A percentile compares a stretch with the other conserved stretches of the same genome.
Evolutionary conservation across 2,797 vertebrate species (phyloP).

Genomic region (Phylloscopus collybita): DNA sequence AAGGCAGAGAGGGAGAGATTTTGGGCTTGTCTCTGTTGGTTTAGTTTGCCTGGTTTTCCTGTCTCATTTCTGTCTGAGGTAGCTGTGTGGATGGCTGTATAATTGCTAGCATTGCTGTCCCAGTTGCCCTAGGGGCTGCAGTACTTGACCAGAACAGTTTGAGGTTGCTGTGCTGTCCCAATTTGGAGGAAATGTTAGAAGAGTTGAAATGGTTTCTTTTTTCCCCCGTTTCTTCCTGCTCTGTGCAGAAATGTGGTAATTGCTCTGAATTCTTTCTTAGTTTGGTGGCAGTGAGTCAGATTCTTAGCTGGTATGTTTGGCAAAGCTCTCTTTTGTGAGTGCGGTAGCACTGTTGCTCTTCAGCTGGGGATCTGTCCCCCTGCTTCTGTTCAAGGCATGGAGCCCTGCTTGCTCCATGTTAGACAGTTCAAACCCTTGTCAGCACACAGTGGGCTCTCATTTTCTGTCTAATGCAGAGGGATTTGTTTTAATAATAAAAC

Average conservation of each 20-base stretch:
- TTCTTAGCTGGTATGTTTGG: slow-evolving; percentile 21
- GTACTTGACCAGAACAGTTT: slow-evolving; percentile 37
- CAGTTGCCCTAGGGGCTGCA: slow-evolving; percentile 12
- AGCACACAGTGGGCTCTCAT: background rate
- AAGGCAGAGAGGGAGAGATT: background rate
- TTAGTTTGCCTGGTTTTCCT: slow-evolving; percentile 16
- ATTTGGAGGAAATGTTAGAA: slow-evolving; percentile 54
- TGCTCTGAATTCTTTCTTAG: slow-evolving; percentile 16
- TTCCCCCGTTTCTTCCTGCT: background rate
- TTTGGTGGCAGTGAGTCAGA: slow-evolving; percentile 39
- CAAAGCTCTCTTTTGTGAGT: background rate
- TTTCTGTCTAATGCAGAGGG: background rate
- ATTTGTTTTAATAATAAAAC: background rate
- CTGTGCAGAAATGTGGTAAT: slow-evolving; percentile 11
- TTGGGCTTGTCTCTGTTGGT: background rate
- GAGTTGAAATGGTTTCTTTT: background rate
- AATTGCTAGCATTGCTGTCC: slow-evolving; percentile 44
- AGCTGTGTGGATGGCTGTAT: slow-evolving; percentile 22
- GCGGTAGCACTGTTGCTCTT: background rate
- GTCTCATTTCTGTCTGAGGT: slow-evolving; percentile 1
- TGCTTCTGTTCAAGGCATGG: background rate
- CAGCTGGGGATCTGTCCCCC: background rate
- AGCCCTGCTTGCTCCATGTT: background rate
- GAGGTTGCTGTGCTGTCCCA: slow-evolving; percentile 20
- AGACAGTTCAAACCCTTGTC: too few species aligned